These are phyloP conservation scores for Bombus haemorrhoidalis DNA, from an alignment of 1,140 invertebrate genomes.

Conservation along the genomic window DNA sequence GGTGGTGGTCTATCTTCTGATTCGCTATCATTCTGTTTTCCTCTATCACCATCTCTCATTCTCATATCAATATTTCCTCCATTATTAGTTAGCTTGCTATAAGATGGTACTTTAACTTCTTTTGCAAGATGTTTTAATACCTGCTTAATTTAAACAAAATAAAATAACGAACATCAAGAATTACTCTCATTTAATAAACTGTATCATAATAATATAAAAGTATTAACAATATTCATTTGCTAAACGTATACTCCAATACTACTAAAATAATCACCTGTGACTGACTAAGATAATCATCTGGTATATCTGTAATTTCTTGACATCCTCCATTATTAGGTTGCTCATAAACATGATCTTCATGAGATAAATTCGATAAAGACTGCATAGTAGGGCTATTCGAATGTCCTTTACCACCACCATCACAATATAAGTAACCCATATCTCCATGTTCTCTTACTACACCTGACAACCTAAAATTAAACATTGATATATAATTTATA, in stretches of 20 bases:
- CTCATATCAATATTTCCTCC: slow-evolving; percentile 73
- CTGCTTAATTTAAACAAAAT: slow-evolving; percentile 66
- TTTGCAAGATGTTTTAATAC: slow-evolving; percentile 94
- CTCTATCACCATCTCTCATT: slow-evolving; percentile 75
- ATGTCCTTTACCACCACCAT: slow-evolving; percentile 81
- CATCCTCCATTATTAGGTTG: slow-evolving; percentile 79
- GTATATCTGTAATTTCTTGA: slow-evolving; percentile 92
- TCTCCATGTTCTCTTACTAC: slow-evolving; percentile 79
- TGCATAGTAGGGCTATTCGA: slow-evolving; percentile 81
- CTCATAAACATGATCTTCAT: slow-evolving; percentile 80
- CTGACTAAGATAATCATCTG: slow-evolving; percentile 92
- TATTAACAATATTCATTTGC: not conserved
- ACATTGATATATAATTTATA: not conserved
- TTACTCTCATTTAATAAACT: not conserved
- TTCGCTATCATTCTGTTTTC: slow-evolving; percentile 76
- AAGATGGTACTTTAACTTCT: slow-evolving; percentile 87
- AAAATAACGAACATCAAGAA: not conserved
- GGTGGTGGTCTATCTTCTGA: slow-evolving; percentile 82
- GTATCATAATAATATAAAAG: not conserved
- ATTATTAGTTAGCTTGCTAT: slow-evolving; percentile 72
- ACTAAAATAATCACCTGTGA: slow-evolving; percentile 82
- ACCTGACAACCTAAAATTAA: slow-evolving; percentile 73
- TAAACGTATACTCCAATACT: not conserved
- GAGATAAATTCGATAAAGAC: slow-evolving; percentile 77
- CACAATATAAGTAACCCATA: slow-evolving; percentile 80